Evolutionary conservation across 1,140 invertebrate species (phyloP).

Genomic region (Trichomalopsis sarcophagae): DNA sequence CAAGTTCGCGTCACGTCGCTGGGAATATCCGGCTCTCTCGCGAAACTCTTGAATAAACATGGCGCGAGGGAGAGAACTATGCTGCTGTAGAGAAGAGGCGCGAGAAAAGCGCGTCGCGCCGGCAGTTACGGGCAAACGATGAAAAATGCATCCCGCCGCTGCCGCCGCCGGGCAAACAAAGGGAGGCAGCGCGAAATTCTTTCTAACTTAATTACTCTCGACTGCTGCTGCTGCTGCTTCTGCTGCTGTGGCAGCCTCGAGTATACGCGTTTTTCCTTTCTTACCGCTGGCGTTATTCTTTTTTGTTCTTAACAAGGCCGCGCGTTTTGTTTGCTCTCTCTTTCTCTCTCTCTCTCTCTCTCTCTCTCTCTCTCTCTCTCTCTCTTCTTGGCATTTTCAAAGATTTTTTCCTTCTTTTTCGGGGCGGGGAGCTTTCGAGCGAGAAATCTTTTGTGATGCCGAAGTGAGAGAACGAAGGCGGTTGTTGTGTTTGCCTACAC

Average conservation of each 20-base stretch:
- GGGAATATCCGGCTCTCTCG: conserved; percentile 71
- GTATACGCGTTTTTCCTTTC: conserved; percentile 50
- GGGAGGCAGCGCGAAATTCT: conserved; percentile 60
- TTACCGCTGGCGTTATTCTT: conserved; percentile 44
- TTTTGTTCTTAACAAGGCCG: conserved; percentile 3
- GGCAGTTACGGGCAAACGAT: conserved; percentile 68
- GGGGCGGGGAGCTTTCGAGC: not conserved
- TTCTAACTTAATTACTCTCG: conserved; percentile 69
- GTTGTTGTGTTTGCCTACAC: not conserved
- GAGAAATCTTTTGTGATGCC: conserved; percentile 36
- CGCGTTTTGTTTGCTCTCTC: conserved; percentile 24
- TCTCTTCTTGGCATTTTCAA: conserved; percentile 38
- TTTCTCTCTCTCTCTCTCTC: conserved; percentile 20
- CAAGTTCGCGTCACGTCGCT: conserved; percentile 62
- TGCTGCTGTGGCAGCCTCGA: conserved; percentile 23
- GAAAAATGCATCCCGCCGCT: conserved; percentile 66
- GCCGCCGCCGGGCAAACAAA: conserved; percentile 58
- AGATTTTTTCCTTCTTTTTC: conserved; percentile 19
- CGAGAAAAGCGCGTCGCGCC: conserved; percentile 47
- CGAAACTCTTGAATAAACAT: conserved; percentile 74
- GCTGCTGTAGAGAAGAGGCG: conserved; percentile 49
- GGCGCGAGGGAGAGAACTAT: conserved; percentile 63
- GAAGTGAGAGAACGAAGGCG: not conserved
- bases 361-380: conserved; percentile 13
- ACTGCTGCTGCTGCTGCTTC: conserved; percentile 9